phyloP scores from a whole-genome alignment of 1,140 invertebrate genomes.

The Temnothorax curvispinosus region DNA sequence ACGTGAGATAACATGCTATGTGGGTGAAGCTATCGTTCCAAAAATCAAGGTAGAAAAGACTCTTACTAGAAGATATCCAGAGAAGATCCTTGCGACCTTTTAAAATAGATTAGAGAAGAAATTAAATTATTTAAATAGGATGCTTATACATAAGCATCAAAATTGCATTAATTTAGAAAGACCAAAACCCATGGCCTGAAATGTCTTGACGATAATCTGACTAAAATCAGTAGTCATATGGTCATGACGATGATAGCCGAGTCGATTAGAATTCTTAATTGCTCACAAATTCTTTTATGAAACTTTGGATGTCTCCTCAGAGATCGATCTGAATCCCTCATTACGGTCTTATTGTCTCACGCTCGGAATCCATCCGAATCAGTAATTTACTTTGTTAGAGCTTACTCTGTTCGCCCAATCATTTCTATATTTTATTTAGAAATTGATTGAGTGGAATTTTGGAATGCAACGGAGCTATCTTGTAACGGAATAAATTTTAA shows the following conservation, averaged over 20 bases:
- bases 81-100: not conserved
- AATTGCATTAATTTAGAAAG: too few species aligned
- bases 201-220: too few species aligned
- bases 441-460: conserved; percentile 4
- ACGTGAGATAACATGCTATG: not conserved
- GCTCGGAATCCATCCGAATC: not conserved
- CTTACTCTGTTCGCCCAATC: not conserved
- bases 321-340: not conserved
- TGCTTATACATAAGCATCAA: too few species aligned
- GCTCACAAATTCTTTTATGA: not conserved
- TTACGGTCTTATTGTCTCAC: not conserved
- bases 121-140: too few species aligned
- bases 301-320: not conserved
- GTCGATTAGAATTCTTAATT: too few species aligned
- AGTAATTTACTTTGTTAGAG: not conserved
- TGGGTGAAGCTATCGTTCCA: not conserved
- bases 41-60: not conserved
- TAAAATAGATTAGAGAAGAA: not conserved
- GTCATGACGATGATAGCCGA: too few species aligned
- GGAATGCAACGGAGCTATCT: not conserved
- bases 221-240: too few species aligned
- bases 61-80: not conserved
- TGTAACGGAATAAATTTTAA: conserved; percentile 18
- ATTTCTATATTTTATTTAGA: not conserved
- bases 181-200: too few species aligned